Conservation (phyloP, 2,797 vertebrate species). For the Denticeps clupeoides region DNA sequence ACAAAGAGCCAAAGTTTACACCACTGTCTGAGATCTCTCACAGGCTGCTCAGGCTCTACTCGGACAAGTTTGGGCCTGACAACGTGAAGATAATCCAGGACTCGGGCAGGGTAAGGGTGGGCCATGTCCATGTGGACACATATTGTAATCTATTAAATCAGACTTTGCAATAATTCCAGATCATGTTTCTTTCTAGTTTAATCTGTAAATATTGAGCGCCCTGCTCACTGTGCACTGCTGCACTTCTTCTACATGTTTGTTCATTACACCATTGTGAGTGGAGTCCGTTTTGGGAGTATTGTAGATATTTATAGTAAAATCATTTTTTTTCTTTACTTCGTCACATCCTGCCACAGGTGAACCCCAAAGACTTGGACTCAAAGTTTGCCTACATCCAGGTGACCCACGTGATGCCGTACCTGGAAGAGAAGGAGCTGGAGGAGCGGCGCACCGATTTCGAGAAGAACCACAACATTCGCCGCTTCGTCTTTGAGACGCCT, state of each 20-base stretch:
- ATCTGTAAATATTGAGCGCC: no score
- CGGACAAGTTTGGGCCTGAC: constrained; percentile 93
- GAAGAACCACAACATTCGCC: constrained; percentile 88
- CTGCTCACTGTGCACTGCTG: no score
- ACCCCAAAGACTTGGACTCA: constrained; percentile 91
- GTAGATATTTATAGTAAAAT: background rate
- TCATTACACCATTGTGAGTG: no score
- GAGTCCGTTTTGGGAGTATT: no score
- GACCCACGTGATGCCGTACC: constrained; percentile 82
- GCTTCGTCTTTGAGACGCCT: constrained; percentile 94
- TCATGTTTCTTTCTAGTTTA: no score
- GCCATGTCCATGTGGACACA: background rate
- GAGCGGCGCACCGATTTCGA: constrained; percentile 94
- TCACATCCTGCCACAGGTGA: constrained; percentile 59
- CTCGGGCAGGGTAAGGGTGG: constrained; percentile 75
- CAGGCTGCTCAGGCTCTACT: constrained; percentile 90
- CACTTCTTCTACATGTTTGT: no score
- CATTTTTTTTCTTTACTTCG: background rate
- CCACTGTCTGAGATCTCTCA: constrained; percentile 95
- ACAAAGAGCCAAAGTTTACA: constrained; percentile 96
- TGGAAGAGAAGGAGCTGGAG: constrained; percentile 90
- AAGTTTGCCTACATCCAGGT: constrained; percentile 98
- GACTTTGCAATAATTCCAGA: no score
- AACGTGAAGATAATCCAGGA: constrained; percentile 99
- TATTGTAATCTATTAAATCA: no score